Evolutionary conservation across 2,113 vertebrate species (phyloP).

Genomic region (Petrocephalus zakoni): DNA sequence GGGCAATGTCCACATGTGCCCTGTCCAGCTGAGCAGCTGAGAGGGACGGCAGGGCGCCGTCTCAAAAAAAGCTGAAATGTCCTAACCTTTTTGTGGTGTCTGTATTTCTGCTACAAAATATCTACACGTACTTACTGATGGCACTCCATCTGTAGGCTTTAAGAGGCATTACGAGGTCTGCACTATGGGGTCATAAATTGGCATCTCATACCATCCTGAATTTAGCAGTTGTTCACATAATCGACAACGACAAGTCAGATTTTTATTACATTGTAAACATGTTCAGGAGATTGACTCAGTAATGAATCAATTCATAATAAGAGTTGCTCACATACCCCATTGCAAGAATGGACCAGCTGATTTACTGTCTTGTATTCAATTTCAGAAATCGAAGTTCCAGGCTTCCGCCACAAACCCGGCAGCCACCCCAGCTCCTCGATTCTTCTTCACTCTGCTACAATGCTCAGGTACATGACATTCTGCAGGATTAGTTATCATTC

Average conservation of each 20-base stretch:
- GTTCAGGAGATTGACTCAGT: background rate
- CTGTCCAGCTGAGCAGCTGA: background rate
- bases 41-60: background rate
- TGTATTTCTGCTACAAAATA: background rate
- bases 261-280: background rate
- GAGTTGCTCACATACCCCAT: background rate
- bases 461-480: background rate
- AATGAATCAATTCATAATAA: slow-evolving; percentile 5
- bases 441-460: background rate
- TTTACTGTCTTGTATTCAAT: background rate
- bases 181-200: background rate
- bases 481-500: background rate
- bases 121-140: background rate
- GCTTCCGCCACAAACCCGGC: background rate
- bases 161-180: background rate
- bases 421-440: background rate
- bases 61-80: background rate
- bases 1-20: background rate
- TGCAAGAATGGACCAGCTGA: background rate
- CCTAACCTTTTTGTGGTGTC: background rate
- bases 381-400: background rate
- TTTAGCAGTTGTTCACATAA: slow-evolving; percentile 2
- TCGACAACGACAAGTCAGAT: slow-evolving; percentile 2
- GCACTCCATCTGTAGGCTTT: background rate
- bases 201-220: background rate